Base-by-base conservation (phyloP, 2,797 vertebrate species). In the Amphiprion clarkii region DNA sequence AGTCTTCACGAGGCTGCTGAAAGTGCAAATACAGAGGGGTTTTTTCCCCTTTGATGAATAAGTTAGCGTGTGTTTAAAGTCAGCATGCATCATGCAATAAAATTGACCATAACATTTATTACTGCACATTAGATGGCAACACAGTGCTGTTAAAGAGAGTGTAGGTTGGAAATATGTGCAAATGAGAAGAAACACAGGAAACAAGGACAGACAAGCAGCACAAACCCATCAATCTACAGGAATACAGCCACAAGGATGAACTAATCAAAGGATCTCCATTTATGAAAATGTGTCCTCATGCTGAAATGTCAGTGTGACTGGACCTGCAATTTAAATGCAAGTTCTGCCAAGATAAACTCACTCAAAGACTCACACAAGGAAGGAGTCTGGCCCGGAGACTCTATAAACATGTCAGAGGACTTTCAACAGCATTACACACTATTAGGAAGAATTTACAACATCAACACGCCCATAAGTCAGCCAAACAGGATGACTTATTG, bases 361-460 rank as follows among this genome's bases (percentile, higher is more conserved):
- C 67, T 48, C 51, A 74, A 16, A 3, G 5, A 46, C 42, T 56
- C 27, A 58, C 39, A 44, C 51, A 49, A 74, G 56, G 71, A 88
- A 78, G 53, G 55, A 68, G 49, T 71, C 60, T 71, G 74, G 62
- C 61, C 39, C 16, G 33, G 52, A 80, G 55, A 78, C 74, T 75
- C 67, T 70, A 49, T 87, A 86, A 89, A 87, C 70, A 87, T 72
- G 82, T 71, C 83, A 78, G 71, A 56, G 31, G 55, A 86, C 61
- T 46, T 79, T 85, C 39, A 85, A 23, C 66, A 74, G 57, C 44
- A 62, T 76, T 70, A 70, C 75, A 79, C 82, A 80, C 75, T 61
- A 73, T 88, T 79, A 82, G 39, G 17, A 78, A 71, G 72, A 87
- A 82, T 85, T 81, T 88, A 86, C 53, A 87, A 5, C 69, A 46